A percentile compares a stretch with the other conserved stretches of the same genome.
phyloP scores from a whole-genome alignment of 1,140 invertebrate species.

The Lepidostoma basale region DNA sequence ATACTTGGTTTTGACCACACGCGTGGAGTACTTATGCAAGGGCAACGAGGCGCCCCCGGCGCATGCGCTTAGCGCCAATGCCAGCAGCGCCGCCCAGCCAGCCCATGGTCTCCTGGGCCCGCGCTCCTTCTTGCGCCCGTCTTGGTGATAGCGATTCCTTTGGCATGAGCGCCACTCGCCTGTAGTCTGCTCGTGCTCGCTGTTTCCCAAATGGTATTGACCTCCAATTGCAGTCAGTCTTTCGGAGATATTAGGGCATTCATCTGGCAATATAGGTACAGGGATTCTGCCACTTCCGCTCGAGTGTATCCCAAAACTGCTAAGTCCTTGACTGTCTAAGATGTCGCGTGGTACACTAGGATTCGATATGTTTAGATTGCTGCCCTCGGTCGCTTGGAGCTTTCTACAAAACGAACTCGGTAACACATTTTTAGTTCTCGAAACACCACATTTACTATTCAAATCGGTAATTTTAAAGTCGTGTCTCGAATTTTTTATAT shows the following conservation, averaged over 20 bases:
- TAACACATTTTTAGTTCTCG: conserved; percentile 12
- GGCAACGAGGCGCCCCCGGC: conserved; percentile 54
- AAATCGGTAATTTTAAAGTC: conserved; percentile 9
- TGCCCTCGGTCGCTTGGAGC: neutral
- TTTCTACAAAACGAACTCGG: neutral
- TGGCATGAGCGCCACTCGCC: neutral
- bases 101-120: neutral
- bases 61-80: conserved; percentile 44
- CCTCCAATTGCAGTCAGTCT: neutral
- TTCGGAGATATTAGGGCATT: neutral
- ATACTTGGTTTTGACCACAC: conserved; percentile 86
- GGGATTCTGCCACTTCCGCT: neutral
- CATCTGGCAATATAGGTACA: no score
- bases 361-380: conserved; percentile 15
- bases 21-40: conserved; percentile 76
- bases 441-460: conserved; percentile 11
- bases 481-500: conserved; percentile 8
- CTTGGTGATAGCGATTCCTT: neutral
- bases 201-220: neutral
- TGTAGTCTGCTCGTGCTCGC: neutral
- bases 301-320: neutral
- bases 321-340: neutral
- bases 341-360: neutral
- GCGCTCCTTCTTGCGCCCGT: conserved; percentile 1
- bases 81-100: conserved; percentile 55